Base-by-base conservation (phyloP, 2,113 vertebrate genomes). In the Poecile atricapillus region DNA sequence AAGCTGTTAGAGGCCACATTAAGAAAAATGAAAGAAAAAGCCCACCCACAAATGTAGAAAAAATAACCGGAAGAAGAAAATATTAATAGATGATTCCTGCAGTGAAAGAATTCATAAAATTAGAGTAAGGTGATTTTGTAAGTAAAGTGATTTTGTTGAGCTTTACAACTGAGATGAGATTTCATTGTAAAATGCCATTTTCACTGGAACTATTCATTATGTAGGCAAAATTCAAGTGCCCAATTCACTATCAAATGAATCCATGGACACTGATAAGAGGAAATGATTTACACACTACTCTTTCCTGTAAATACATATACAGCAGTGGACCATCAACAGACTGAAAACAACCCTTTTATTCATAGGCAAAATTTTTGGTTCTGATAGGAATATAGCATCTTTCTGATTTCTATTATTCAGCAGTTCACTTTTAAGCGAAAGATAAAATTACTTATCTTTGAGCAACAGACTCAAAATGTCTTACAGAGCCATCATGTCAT, bases 1-100 rank as follows among this genome's bases (percentile, higher is more conserved):
- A 74, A 80, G 74, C 78, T 91, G 94, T 98, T 97, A 98, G 94
- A 98, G 53, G 74, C 49, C 68, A 82, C 12, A 79, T 65, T 16
- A 65, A 75, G 85, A 69, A 60, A 60, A 20, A 44, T 13, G 27
- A n/a, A 65, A 7, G 23, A 39, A 68, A 31, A 62, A 37, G 3
- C 0, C 1, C 73, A 69, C 69, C 69, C 50, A 87, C 33, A 95
- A 73, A 43, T 0, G 16, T 30, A 67, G 80, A 75, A 85, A 39
- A 87, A 71, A 55, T 30, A 87, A 60, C 23, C 22, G 50, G 84
- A 90, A 49, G 86, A 49, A 65, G 53, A 55, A 82, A 80, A 81
- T 71, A 56, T 65, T 71, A 39, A 44, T 5, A 33, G 39, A 77
- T 30, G 52, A 83, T 62, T 91, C 60, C 37, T 50, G 22, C 5